phyloP scores from a whole-genome alignment of 2,888 invertebrate genomes.

The Fragum whitleyi region DNA sequence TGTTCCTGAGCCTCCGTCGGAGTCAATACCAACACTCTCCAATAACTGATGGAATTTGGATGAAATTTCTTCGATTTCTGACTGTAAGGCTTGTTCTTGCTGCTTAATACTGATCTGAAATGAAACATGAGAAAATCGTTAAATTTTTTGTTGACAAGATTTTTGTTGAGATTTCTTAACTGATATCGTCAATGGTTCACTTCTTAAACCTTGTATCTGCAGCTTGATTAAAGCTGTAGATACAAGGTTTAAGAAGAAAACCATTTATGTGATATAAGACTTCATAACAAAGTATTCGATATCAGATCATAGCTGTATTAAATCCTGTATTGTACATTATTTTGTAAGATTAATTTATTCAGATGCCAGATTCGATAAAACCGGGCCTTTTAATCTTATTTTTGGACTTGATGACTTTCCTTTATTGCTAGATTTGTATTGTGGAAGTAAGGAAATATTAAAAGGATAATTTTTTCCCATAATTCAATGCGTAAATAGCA shows the following conservation, averaged over 20 bases:
- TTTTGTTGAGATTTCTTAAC: background rate
- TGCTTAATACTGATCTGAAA: constrained; percentile 75
- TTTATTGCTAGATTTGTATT: no score
- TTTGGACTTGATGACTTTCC: background rate
- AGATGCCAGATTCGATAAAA: constrained; percentile 17
- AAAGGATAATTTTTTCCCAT: no score
- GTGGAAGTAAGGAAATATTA: no score
- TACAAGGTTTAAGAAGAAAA: no score
- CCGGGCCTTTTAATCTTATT: background rate
- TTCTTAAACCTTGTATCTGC: no score
- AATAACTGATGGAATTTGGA: constrained; percentile 74
- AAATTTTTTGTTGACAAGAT: no score
- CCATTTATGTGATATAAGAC: background rate
- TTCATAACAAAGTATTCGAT: background rate
- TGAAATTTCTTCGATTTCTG: constrained; percentile 76
- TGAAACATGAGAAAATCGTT: background rate
- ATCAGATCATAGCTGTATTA: background rate
- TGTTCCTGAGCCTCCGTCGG: constrained; percentile 57
- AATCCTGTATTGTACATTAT: background rate
- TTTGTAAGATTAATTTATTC: background rate
- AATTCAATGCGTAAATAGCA: no score
- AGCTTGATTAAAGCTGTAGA: no score
- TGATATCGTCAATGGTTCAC: background rate
- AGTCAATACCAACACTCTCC: constrained; percentile 68
- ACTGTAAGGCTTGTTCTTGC: constrained; percentile 71